A percentile compares a stretch with the other conserved stretches of the same genome.
Conservation (phyloP, 2,113 vertebrate genomes). For the Trematomus loennbergii region DNA sequence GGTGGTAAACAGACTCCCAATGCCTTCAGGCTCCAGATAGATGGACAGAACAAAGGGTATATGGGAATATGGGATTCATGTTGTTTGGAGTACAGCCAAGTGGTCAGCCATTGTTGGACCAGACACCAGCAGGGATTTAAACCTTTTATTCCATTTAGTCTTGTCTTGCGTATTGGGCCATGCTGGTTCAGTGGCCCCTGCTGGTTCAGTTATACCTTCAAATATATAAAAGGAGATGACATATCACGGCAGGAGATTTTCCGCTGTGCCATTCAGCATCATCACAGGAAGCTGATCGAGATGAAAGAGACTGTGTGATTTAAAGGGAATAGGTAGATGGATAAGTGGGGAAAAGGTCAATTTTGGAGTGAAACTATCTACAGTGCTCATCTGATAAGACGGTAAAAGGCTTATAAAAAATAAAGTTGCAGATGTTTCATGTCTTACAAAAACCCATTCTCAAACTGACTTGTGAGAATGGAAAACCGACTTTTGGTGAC, state of each 20-base stretch:
- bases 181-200: neutral
- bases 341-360: constrained; percentile 32
- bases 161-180: neutral
- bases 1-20: constrained; percentile 49
- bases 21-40: constrained; percentile 48
- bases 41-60: constrained; percentile 60
- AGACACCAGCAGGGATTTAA: constrained; percentile 16
- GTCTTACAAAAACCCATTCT: neutral
- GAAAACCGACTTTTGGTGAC: constrained; percentile 4
- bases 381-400: constrained; percentile 4
- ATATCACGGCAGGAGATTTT: constrained; percentile 29
- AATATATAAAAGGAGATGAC: constrained; percentile 33
- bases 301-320: constrained; percentile 45
- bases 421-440: neutral
- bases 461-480: neutral
- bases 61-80: constrained; percentile 29
- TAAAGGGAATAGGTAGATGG: constrained; percentile 32
- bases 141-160: neutral
- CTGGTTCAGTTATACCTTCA: constrained; percentile 26
- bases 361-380: constrained; percentile 11
- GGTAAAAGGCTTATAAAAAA: neutral
- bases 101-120: constrained; percentile 2
- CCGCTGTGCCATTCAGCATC: constrained; percentile 55
- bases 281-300: constrained; percentile 43
- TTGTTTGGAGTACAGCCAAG: constrained; percentile 16